Base-by-base conservation (phyloP, 2,113 vertebrate species). In the Malurus alboscapulatus region DNA sequence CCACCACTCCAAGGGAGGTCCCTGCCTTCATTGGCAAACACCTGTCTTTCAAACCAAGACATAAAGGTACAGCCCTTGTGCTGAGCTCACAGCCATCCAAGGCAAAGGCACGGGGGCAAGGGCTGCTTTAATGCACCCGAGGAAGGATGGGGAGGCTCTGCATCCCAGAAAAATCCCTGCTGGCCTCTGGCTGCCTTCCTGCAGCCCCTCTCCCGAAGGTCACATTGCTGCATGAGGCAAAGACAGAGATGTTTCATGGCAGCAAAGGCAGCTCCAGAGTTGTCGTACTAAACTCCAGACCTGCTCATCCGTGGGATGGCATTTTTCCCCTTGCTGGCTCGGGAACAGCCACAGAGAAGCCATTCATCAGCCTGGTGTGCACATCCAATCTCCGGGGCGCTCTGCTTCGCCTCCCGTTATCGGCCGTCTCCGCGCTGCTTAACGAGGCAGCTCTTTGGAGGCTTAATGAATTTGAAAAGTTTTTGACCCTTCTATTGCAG, bases 401-500 rank as follows among this genome's bases (percentile, higher is more conserved):
- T 94, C 84, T 75, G 91, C 91, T 80, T 87, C 62, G 4, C 88
- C 87, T 87, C 88, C 90, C 21, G 2, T 75, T 80, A 78, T 27
- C 30, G 2, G 48, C 88, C 13, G 0, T 57, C 76, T 77, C 65
- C 3, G 0, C 14, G 0, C 67, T 66, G 48, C 83, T 82, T 92
- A 87, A 90, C 32, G 73, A 88, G 88, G 86, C 94, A 69, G 54
- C 55, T 9, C 11, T 57, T 86, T 29, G 14, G 45, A 75, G n/a
- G 61, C 14, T 18, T 87, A 51, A 53, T 44, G 68, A 72, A 88
- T 82, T 44, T 44, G 73, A 42, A 24, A 90, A 92, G 74, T 59
- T 94, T 95, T 51, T 93, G 91, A 91, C 83, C 91, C 79, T 79
- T 84, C 71, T 86, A 65, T 71, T 74, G 78, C 79, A 21, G 36